Evolutionary conservation across 2,888 invertebrate genomes (phyloP).

Genomic region (Caenorhabditis angaria): DNA sequence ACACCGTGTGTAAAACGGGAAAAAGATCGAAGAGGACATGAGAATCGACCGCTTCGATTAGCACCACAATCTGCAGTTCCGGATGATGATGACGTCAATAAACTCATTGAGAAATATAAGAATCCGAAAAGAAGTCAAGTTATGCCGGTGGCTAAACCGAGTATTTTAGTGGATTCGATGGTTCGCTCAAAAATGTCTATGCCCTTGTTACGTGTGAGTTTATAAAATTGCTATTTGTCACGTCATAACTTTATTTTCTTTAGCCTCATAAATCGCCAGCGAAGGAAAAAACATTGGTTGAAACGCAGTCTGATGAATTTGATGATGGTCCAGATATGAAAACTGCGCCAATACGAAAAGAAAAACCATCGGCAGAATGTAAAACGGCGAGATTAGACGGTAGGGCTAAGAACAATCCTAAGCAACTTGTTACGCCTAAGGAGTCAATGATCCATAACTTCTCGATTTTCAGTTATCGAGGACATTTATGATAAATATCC

Average conservation of each 20-base stretch:
- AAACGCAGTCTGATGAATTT: not conserved
- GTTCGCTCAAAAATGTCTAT: not conserved
- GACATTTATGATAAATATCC: not conserved
- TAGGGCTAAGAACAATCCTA: too few species aligned
- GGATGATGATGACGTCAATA: not conserved
- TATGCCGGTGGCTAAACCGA: not conserved
- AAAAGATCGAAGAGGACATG: too few species aligned
- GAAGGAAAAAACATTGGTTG: not conserved
- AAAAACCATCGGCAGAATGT: not conserved
- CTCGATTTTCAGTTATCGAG: not conserved
- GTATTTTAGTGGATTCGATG: not conserved
- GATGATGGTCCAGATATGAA: not conserved
- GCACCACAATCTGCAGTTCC: not conserved
- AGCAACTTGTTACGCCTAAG: too few species aligned
- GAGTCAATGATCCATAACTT: too few species aligned
- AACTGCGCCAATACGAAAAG: not conserved
- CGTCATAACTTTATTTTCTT: too few species aligned
- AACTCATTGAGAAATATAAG: not conserved
- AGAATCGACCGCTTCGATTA: not conserved
- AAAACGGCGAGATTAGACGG: not conserved
- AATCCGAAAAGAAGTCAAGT: not conserved
- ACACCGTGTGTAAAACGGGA: too few species aligned
- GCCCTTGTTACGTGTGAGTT: too few species aligned
- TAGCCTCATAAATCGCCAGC: not conserved
- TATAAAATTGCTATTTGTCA: too few species aligned